A percentile compares a stretch with the other conserved stretches of the same genome.
Evolutionary conservation across 1,140 invertebrate genomes (phyloP).

Genomic region (Zeugodacus cucurbitae): DNA sequence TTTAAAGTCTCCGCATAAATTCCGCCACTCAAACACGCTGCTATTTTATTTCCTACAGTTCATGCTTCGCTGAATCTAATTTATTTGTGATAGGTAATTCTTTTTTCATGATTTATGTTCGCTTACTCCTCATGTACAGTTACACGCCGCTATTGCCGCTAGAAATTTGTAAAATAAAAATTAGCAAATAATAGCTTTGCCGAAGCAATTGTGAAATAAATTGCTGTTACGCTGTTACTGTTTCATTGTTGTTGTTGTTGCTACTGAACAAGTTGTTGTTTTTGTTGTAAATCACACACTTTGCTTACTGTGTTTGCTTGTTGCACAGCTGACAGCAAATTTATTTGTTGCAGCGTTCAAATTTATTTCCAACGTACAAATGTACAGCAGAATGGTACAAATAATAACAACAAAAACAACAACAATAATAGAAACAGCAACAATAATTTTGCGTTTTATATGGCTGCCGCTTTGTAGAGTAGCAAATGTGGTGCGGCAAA

Average conservation of each 20-base stretch:
- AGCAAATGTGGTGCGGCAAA: not conserved
- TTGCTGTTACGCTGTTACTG: not conserved
- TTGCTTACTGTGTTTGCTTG: not conserved
- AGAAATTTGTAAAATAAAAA: not conserved
- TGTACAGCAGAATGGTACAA: not conserved
- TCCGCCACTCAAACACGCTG: not conserved
- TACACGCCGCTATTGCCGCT: not conserved
- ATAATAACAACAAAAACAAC: not conserved
- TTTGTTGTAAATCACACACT: too few species aligned
- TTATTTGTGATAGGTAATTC: constrained; percentile 17
- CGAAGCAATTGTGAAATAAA: not conserved
- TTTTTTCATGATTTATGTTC: not conserved
- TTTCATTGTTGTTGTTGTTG: not conserved
- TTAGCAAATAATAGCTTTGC: constrained; percentile 3
- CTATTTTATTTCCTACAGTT: not conserved
- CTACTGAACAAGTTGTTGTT: too few species aligned
- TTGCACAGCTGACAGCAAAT: constrained; percentile 20
- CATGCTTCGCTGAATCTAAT: not conserved
- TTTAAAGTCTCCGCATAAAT: not conserved
- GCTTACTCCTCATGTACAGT: not conserved
- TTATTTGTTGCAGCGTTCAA: not conserved
- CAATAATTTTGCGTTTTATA: not conserved
- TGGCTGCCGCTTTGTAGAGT: not conserved
- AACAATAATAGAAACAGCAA: not conserved
- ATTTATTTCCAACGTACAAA: not conserved